Evolutionary conservation across 2,797 vertebrate genomes (phyloP), one percentile per base, ranked within the genome.

Genomic region (Clarias fuscus): DNA sequence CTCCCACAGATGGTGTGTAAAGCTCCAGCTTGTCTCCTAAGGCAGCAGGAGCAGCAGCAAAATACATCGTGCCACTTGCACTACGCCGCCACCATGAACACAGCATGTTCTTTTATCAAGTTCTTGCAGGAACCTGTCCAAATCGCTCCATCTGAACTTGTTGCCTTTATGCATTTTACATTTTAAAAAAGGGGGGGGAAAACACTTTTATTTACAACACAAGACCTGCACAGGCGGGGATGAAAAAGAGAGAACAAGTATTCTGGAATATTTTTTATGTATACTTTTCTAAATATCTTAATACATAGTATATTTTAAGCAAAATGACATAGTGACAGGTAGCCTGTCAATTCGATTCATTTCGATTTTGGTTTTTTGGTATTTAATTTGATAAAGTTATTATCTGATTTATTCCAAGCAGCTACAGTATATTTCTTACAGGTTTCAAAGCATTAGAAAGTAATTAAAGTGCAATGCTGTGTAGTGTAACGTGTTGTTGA

Each of bases 1-100:
- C 59, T 86, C 27, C 75, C 82, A 85, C 88, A 89, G 88, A 89
- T 90, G 87, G 88, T 81, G 86, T 83, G 71, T 80, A 86, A 85
- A 82, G 83, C 84, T 86, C 79, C 20, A 27, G 61, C 70, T 86
- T 62, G n/a, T 75, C 86, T 85, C 84, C 82, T 86, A 58, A 86
- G 33, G 62, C 86, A 84, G 84, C n/a, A 75, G 43, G 43, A 53
- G 72, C 75, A 82, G 78, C 82, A 82, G 82, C 82, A 83, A 73
- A 85, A 85, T 70, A 84, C 84, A 86, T 76, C 22, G 27, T 73
- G 72, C 82, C 88, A 86, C 87, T 82, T 84, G 80, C 86, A 84
- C 71, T 83, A 72, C 65, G 20, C n/a, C 40, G 17, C 53, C 64
- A 62, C 84, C 75, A 84, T 87, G 67, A 64, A n/a, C 86, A 78